Base-by-base conservation (phyloP, 2,888 invertebrate genomes). In the Lutraria lutraria region DNA sequence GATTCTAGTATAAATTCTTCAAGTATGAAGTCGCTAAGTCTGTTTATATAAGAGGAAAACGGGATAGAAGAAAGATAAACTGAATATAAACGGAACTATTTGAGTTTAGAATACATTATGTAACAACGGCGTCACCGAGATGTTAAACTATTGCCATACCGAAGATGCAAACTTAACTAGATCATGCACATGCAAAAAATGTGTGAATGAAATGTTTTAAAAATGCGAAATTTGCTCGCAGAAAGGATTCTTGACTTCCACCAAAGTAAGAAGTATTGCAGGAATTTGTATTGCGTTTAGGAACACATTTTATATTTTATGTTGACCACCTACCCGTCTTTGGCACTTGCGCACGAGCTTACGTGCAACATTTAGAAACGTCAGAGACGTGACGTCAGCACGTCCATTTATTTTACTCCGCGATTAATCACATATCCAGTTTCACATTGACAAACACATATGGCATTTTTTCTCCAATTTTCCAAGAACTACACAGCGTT, bases 321-420 rank as follows among this genome's bases (percentile, higher is more conserved):
- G 25, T 76, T 29, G 6, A 34, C 81, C 82, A 92, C 93, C 88
- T 94, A 94, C 94, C 94, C 93, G 63, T 95, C 95, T 83, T 94
- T 94, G 90, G 94, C 95, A 76, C 94, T 94, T 60, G 94, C 94
- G 85, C 93, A 94, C 82, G 95, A 94, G 79, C 94, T 92, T 72
- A 93, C 94, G 87, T 94, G 94, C 88, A 94, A 89, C 94, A 94
- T 94, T 91, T 92, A 92, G 88, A 82, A 81, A 81, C 54, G 80
- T 80, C 85, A 60, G 6, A 52, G 85, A 85, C 80, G 85, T 85
- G 85, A 34, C 76, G 31, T 85, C 85, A 80, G 60, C 80, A 85
- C 85, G 85, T 80, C 80, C 53, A 16, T 54, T 31, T 72, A 16
- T 43, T 80, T 80, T 60, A 76, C 54, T 85, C 85, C 85, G 80